Base-by-base conservation (phyloP, 1,140 invertebrate genomes). In the Lordiphosa mommai region DNA sequence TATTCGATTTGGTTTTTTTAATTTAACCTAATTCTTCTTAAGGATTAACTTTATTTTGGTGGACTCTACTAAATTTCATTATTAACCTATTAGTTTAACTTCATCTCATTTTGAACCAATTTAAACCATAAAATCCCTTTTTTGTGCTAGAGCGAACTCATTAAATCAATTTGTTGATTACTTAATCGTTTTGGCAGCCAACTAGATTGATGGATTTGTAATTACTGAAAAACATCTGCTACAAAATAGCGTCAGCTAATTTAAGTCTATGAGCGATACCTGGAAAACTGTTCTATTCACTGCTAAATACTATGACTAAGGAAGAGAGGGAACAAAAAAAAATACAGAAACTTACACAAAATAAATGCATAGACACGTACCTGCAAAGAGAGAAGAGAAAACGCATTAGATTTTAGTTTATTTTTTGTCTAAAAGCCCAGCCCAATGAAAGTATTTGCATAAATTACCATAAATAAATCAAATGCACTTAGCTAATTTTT, bases 361-460 rank as follows among this genome's bases (percentile, higher is more conserved):
- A 65, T 27, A 43, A 58, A 58, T 57, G 41, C 38, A 66, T 49
- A 30, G 38, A 66, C 61, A 67, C 63, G 63, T 67, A 67, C 63
- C 63, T 67, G 63, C 32, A 67, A 67, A 23, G 52, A 63, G 38
- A 66, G 27, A 49, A 10, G 7, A 41, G 17, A 20, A 34, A 49
- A 44, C 4, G 1, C 8, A 3, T 40, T 40, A 27, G 23, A 10
- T 23, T 37, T 12, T 6, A 12, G 9, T 36, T 37, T 8, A 13
- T 13, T 36, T 5, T 14, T 37, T 37, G 34, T 37, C 7, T 6
- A 16, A 37, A 37, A 37, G 34, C 34, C 34, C 12, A 37, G 13
- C 13, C 17, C 53, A 47, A 40, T 55, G 33, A 55, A 59, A 59
- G 58, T 38, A 59, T 48, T 59, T 61, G 60, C 46, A 44, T 61